Conservation (phyloP, 1,140 invertebrate species). For the Metopolophium dirhodum region DNA sequence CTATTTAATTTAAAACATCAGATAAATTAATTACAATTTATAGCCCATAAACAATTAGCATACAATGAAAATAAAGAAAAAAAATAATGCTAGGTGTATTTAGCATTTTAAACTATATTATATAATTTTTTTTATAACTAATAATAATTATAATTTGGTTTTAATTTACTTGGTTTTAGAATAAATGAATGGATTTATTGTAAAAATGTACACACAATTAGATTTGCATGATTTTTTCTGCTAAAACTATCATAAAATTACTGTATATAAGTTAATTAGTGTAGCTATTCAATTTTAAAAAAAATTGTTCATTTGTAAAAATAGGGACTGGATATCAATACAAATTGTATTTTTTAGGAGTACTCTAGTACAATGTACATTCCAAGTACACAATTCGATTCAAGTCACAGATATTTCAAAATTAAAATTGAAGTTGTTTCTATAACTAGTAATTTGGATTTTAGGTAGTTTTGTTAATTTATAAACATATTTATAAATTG, state of each 20-base stretch:
- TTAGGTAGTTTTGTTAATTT: no score
- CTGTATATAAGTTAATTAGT: no score
- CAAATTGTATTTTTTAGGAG: no score
- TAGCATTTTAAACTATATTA: neutral
- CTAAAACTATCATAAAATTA: neutral
- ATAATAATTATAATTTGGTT: neutral
- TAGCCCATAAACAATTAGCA: neutral
- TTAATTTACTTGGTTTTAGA: neutral
- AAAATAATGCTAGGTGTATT: neutral
- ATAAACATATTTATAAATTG: no score
- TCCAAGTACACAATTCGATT: no score
- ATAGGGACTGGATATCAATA: no score
- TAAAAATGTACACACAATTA: neutral
- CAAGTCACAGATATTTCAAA: no score
- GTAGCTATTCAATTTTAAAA: no score
- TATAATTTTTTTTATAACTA: neutral
- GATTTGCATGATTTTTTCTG: neutral
- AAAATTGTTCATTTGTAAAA: no score
- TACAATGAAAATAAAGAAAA: neutral
- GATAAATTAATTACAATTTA: constrained; percentile 1
- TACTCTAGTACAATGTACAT: no score
- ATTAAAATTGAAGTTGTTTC: no score
- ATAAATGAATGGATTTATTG: neutral
- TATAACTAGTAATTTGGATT: no score
- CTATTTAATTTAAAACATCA: neutral